A percentile compares a stretch with the other conserved stretches of the same genome.
Evolutionary conservation across 1,140 invertebrate species (phyloP).

Genomic region (Campoletis sonorensis): DNA sequence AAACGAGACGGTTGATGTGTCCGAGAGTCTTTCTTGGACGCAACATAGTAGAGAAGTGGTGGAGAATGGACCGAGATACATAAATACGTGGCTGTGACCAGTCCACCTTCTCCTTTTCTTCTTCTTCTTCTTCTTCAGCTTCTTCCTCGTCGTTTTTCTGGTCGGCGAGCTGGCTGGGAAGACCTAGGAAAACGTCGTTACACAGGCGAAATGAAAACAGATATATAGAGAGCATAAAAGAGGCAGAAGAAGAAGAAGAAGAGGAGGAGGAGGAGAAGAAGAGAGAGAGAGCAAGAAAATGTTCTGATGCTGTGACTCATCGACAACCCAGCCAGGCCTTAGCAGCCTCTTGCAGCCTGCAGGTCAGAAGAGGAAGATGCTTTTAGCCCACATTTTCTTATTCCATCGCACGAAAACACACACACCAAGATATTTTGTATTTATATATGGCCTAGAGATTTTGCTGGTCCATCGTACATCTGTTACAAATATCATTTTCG

Average conservation of each 20-base stretch:
- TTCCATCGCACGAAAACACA: conserved; percentile 41
- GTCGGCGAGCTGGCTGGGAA: conserved; percentile 41
- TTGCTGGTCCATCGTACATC: neutral
- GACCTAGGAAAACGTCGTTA: conserved; percentile 21
- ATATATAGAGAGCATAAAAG: conserved; percentile 12
- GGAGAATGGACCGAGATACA: conserved; percentile 32
- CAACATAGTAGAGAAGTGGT: conserved; percentile 6
- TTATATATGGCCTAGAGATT: conserved; percentile 10
- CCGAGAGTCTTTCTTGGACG: conserved; percentile 1
- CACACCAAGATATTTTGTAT: neutral
- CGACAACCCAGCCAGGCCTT: conserved; percentile 67
- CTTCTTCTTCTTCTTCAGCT: conserved; percentile 31
- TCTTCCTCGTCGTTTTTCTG: conserved; percentile 26
- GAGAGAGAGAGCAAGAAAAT: conserved; percentile 48
- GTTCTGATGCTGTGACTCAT: conserved; percentile 64
- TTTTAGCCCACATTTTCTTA: conserved; percentile 72
- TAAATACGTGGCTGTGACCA: conserved; percentile 39
- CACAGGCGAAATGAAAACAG: conserved; percentile 5
- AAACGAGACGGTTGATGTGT: conserved; percentile 24
- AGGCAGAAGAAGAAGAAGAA: neutral
- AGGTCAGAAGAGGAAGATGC: conserved; percentile 71
- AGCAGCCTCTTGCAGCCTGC: conserved; percentile 58
- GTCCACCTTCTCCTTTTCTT: conserved; percentile 46
- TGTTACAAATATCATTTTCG: neutral
- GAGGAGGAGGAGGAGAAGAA: conserved; percentile 25